Percentiles rank a stretch among this genome's conserved stretches.
phyloP scores from a whole-genome alignment of 2,888 invertebrate species.

The Yponomeuta cagnagella region DNA sequence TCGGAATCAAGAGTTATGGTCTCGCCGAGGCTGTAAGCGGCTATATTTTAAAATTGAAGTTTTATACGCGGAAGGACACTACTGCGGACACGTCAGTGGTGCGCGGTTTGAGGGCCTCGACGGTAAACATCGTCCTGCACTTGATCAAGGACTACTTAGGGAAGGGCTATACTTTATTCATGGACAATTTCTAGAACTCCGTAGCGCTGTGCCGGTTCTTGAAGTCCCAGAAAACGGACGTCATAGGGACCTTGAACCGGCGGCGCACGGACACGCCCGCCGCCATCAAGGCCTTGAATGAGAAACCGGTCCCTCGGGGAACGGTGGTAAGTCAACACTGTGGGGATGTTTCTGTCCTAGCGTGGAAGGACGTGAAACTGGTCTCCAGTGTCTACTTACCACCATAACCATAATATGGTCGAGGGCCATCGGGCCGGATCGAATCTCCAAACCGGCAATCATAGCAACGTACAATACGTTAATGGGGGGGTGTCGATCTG shows the following conservation, averaged over 20 bases:
- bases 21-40: constrained; percentile 22
- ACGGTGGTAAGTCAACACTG: constrained; percentile 10
- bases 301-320: not conserved
- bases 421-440: constrained; percentile 8
- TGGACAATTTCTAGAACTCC: constrained; percentile 16
- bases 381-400: constrained; percentile 19
- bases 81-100: constrained; percentile 23
- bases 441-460: constrained; percentile 10
- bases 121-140: constrained; percentile 6
- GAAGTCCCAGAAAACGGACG: constrained; percentile 12
- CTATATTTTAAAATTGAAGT: constrained; percentile 20
- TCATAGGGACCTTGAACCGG: constrained; percentile 14
- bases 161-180: constrained; percentile 5
- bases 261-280: constrained; percentile 10
- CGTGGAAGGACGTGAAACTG: constrained; percentile 18
- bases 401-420: constrained; percentile 14
- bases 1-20: constrained; percentile 23
- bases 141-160: constrained; percentile 17
- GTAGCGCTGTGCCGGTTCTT: constrained; percentile 1
- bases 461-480: constrained; percentile 14
- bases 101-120: too few relatives aligned
- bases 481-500: constrained; percentile 16
- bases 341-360: constrained; percentile 17
- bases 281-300: not conserved
- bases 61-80: constrained; percentile 22